Percentiles rank a stretch among this genome's conserved stretches.
Conservation (phyloP, 2,797 vertebrate genomes). For the Tenualosa ilisha region DNA sequence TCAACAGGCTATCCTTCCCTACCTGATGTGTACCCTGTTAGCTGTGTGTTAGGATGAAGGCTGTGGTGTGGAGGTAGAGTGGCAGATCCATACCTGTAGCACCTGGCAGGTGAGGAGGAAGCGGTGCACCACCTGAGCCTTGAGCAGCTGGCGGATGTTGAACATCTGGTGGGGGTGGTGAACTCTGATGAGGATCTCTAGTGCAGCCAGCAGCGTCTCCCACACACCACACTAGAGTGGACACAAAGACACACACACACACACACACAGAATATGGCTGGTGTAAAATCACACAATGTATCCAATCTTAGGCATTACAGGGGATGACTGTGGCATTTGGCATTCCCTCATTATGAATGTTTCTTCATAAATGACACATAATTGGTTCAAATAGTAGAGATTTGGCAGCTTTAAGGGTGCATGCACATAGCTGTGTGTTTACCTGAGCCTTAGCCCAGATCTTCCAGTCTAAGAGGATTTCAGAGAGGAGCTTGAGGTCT, state of each 20-base stretch:
- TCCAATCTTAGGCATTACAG: too few relatives aligned
- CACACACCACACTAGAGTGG: conserved; percentile 85
- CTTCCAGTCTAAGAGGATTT: conserved; percentile 95
- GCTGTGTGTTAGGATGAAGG: not conserved
- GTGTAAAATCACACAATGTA: not conserved
- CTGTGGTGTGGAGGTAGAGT: not conserved
- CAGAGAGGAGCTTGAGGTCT: conserved; percentile 86
- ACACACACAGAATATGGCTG: not conserved
- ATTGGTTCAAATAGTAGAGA: too few relatives aligned
- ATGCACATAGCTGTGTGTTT: conserved; percentile 39
- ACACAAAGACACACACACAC: not conserved
- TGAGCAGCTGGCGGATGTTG: conserved; percentile 92
- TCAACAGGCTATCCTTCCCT: not conserved
- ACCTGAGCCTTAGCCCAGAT: conserved; percentile 97
- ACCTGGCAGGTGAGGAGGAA: conserved; percentile 95
- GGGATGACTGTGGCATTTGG: too few relatives aligned
- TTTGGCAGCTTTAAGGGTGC: not conserved
- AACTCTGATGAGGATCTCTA: conserved; percentile 93
- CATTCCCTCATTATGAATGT: too few relatives aligned
- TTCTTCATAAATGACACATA: too few relatives aligned
- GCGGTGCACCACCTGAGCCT: conserved; percentile 88
- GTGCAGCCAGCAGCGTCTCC: conserved; percentile 86
- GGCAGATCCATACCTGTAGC: conserved; percentile 81
- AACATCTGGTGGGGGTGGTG: conserved; percentile 92
- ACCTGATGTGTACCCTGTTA: not conserved